Evolutionary conservation across 2,797 vertebrate genomes (phyloP), one percentile per base, ranked within the genome.

Genomic region (Anguilla marmorata): DNA sequence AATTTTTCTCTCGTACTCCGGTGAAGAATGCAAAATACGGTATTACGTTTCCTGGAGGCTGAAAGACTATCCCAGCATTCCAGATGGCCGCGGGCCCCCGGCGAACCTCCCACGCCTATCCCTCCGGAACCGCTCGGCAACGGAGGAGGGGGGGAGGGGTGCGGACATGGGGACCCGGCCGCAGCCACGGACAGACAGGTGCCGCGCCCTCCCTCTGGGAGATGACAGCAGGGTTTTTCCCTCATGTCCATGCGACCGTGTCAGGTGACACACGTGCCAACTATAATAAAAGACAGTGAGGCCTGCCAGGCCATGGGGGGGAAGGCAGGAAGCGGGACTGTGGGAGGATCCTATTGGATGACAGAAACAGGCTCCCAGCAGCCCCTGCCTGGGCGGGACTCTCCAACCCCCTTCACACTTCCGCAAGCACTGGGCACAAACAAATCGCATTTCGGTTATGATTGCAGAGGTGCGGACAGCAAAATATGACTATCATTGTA

Each of bases 21-120:
- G 33, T 41, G 33, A 76, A 41, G 74, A 76, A 76, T 41, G 74
- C 30, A 41, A 41, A 19, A 76, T 37, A 37, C 14, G 16, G 37
- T 37, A 41, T 37, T 16, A 7, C 4, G 37, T 76, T 41, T 76
- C 74, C 74, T 76, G 74, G 1, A 76, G 74, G 37, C 11, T 41
- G 33, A 76, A 76, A 76, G 74, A 41, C 74, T 76, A 76, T 41
- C 74, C 74, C 74, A 76, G 37, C 27, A 33, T 72, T 30, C 69
- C 74, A 76, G 69, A 76, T 41, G 74, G 74, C 16, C 33, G 3
- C 7, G 0, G 30, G 74, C 37, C 74, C 74, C 74, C 14, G 3
- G 33, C 8, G 3, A 41, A 37, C 74, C 74, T 76, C 74, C 69
- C 69, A 74, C 30, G 27, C 11, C 69, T 0, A 5, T 27, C 66